These are phyloP conservation scores for Hipparchia semele DNA, from an alignment of 2,888 invertebrate species.

Conservation along the genomic window DNA sequence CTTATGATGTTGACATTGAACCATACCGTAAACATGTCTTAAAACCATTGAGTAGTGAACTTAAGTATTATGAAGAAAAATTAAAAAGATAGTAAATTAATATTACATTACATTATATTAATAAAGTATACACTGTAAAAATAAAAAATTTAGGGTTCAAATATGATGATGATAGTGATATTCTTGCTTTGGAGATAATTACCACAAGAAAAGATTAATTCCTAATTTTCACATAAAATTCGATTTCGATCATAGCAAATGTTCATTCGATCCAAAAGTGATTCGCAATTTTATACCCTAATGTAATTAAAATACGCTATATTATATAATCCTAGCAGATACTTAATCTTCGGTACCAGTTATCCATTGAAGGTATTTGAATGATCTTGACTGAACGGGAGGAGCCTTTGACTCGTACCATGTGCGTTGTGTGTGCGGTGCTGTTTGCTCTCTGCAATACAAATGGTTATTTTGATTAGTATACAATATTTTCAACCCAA, in stretches of 20 bases:
- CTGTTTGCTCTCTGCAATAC: slow-evolving; percentile 74
- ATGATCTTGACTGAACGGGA: slow-evolving; percentile 79
- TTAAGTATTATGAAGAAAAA: too few relatives aligned
- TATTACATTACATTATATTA: too few relatives aligned
- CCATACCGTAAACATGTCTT: background rate
- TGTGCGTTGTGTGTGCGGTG: slow-evolving; percentile 62
- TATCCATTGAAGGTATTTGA: slow-evolving; percentile 81
- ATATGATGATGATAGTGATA: background rate
- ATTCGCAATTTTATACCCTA: background rate
- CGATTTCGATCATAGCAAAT: slow-evolving; percentile 28
- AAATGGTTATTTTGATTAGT: slow-evolving; percentile 12
- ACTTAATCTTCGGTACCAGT: slow-evolving; percentile 78
- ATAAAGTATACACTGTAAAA: background rate
- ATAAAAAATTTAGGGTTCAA: background rate
- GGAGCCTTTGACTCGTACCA: slow-evolving; percentile 66
- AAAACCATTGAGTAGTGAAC: too few relatives aligned
- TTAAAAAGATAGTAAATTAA: too few relatives aligned
- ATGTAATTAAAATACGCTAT: slow-evolving; percentile 11
- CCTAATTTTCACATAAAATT: slow-evolving; percentile 5
- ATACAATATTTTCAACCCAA: slow-evolving; percentile 2
- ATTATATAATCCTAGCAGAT: slow-evolving; percentile 31
- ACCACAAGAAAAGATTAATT: background rate
- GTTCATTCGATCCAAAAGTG: slow-evolving; percentile 21
- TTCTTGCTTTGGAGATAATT: background rate
- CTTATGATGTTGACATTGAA: slow-evolving; percentile 6